These are phyloP conservation scores for Drosophila erecta DNA, from an alignment of 1,140 invertebrate genomes.

Conservation along the genomic window DNA sequence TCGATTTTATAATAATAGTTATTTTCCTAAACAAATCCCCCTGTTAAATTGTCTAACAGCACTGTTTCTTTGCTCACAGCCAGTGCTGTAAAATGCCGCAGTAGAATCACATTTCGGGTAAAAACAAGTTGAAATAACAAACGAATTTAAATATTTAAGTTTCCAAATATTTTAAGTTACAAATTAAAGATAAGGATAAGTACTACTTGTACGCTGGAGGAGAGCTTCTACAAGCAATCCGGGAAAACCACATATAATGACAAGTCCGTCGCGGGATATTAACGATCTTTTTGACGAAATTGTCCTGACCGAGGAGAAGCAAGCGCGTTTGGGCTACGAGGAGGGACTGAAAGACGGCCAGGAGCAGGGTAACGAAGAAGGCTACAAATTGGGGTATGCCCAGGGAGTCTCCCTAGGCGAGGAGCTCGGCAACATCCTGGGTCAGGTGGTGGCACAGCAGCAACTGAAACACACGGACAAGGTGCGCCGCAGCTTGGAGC, in stretches of 20 bases:
- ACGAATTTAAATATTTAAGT: not conserved
- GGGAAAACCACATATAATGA: conserved; percentile 22
- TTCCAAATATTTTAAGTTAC: too few relatives aligned
- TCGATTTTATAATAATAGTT: too few relatives aligned
- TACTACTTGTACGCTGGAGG: not conserved
- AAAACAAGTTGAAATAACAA: not conserved
- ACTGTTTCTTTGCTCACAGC: not conserved
- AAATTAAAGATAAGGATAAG: not conserved
- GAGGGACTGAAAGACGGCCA: conserved; percentile 86
- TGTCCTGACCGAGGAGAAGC: conserved; percentile 86
- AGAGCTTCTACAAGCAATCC: not conserved
- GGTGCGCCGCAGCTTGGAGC: conserved; percentile 86
- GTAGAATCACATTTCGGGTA: conserved; percentile 17
- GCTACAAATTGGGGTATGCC: conserved; percentile 88
- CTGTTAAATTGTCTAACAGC: not conserved
- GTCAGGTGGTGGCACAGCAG: conserved; percentile 82
- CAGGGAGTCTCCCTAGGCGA: conserved; percentile 88
- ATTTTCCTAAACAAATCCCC: not conserved
- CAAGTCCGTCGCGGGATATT: conserved; percentile 85
- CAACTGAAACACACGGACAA: conserved; percentile 62
- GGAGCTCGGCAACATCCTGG: conserved; percentile 87
- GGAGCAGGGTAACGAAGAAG: conserved; percentile 87
- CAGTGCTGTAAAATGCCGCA: conserved; percentile 42
- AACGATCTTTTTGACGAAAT: conserved; percentile 88
- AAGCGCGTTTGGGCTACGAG: conserved; percentile 86